Percentiles rank a stretch among this genome's conserved stretches.
These are phyloP conservation scores for Sturmia bella DNA, from an alignment of 2,888 invertebrate species.

Conservation along the genomic window DNA sequence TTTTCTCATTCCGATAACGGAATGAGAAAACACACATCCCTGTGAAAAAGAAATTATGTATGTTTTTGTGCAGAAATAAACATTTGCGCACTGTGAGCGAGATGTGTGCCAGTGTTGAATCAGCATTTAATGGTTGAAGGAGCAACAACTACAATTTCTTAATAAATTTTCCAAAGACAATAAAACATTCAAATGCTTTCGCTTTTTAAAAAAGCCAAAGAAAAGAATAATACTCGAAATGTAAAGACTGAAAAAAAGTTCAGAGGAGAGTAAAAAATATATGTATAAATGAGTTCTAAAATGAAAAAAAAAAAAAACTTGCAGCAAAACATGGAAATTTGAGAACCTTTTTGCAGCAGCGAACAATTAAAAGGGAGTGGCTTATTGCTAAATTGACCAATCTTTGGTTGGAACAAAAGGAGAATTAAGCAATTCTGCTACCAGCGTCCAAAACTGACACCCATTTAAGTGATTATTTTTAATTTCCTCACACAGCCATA, in stretches of 20 bases:
- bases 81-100: conserved; percentile 64
- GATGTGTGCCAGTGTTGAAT: conserved; percentile 12
- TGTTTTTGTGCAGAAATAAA: conserved; percentile 74
- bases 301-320: conserved; percentile 23
- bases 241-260: not conserved
- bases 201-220: conserved; percentile 70
- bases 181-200: conserved; percentile 79
- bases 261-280: conserved; percentile 59
- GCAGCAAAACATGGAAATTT: conserved; percentile 26
- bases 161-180: conserved; percentile 66
- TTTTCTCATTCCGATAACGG: not conserved
- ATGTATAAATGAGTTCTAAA: conserved; percentile 71
- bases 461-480: conserved; percentile 51
- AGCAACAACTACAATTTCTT: conserved; percentile 41
- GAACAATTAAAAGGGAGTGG: conserved; percentile 47
- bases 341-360: conserved; percentile 22
- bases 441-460: conserved; percentile 43
- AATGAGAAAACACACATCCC: not conserved
- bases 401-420: conserved; percentile 55
- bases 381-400: conserved; percentile 55
- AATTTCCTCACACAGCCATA: not conserved
- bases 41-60: conserved; percentile 1
- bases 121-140: conserved; percentile 6
- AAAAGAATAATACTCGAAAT: conserved; percentile 10
- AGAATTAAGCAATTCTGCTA: conserved; percentile 40